Percentiles rank a stretch among this genome's conserved stretches.
These are phyloP conservation scores for Agonopterix subpropinquella DNA, from an alignment of 2,888 invertebrate species.

Conservation along the genomic window DNA sequence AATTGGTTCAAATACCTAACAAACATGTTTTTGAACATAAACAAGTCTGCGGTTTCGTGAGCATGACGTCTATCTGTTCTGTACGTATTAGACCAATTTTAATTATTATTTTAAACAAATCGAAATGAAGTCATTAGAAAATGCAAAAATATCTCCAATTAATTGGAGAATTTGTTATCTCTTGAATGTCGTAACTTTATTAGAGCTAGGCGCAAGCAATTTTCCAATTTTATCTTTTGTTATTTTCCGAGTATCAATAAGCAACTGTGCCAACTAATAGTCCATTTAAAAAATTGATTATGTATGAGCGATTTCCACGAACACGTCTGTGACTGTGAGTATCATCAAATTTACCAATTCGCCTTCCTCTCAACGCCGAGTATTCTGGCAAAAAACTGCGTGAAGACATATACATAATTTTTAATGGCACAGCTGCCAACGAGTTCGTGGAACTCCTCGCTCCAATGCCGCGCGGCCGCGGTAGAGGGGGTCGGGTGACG, in stretches of 20 bases:
- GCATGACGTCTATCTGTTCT: conserved; percentile 20
- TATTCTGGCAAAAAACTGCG: conserved; percentile 5
- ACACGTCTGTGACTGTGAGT: not conserved
- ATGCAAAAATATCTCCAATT: too few species aligned
- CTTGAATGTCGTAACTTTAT: too few species aligned
- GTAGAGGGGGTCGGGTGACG: conserved; percentile 32
- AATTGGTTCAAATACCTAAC: conserved; percentile 6
- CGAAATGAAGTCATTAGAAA: too few species aligned
- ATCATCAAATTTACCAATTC: not conserved
- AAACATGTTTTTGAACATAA: conserved; percentile 41
- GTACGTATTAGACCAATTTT: not conserved
- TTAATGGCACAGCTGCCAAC: conserved; percentile 27
- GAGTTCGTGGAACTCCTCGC: conserved; percentile 43
- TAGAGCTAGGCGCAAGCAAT: too few species aligned
- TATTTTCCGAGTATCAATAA: too few species aligned
- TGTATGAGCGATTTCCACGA: conserved; percentile 2
- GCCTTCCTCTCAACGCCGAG: not conserved
- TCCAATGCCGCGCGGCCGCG: conserved; percentile 23
- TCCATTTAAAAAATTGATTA: not conserved
- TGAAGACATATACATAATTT: conserved; percentile 17
- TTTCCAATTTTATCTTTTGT: too few species aligned
- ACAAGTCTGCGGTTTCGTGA: conserved; percentile 36
- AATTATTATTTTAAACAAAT: not conserved
- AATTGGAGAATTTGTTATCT: too few species aligned
- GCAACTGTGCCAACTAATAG: too few species aligned